Evolutionary conservation across 1,140 invertebrate genomes (phyloP), one percentile per base, ranked within the genome.

Genomic region (Trialeurodes vaporariorum): DNA sequence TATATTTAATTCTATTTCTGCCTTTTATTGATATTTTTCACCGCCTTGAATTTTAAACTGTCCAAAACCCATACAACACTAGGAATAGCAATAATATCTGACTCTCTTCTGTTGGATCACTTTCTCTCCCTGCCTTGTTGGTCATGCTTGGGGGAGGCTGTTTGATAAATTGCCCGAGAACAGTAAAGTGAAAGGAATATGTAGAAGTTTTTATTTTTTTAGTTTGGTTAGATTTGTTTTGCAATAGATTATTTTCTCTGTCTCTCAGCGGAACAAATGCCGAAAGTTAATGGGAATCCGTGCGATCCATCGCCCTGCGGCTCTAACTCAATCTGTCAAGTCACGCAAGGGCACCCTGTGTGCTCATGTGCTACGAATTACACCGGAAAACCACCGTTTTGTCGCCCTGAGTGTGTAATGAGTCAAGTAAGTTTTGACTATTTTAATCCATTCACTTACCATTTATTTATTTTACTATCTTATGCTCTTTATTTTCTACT

Each of bases 261-360:
- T 27, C n/a, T 67, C 69, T 22, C 71, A 73, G 74, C 78, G 66
- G 76, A 79, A 59, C 71, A 71, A 67, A 69, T 68, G 40, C 34
- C 34, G 5, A 79, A 75, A 70, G 40, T 72, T 58, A 74, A 72
- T 17, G 60, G 69, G 71, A 85, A 89, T 78, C 88, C 90, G 25
- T 94, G 92, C 75, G 76, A 83, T 59, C 88, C 89, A 40, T 90
- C 88, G 61, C 90, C 90, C 17, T 94, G 91, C 79, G 91, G 91
- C 64, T 86, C 89, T 17, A 91, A 92, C 78, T 93, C 91, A 0
- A 83, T 91, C 34, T 94, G 91, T 75, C 87, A 90, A 81, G 83
- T 91, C 59, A 87, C 86, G 78, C 85, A 89, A 76, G 84, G 85
- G 61, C 81, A 87, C 75, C 86, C 90, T 13, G 87, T 91, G 0